phyloP scores from a whole-genome alignment of 2,113 vertebrate species.

The Vicugna pacos region DNA sequence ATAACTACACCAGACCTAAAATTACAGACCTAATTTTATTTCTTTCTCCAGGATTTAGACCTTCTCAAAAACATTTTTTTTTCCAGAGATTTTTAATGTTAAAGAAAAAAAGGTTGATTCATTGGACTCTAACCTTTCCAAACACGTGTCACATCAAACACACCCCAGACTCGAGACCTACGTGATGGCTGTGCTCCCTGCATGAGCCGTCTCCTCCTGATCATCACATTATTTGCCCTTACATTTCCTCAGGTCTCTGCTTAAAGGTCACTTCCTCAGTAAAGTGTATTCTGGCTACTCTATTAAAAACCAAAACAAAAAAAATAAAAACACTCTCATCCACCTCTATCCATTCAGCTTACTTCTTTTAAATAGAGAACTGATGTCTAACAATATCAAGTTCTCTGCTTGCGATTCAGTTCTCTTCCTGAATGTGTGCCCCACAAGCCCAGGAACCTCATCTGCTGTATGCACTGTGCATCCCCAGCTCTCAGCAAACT shows the following conservation, averaged over 20 bases:
- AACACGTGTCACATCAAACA: not conserved
- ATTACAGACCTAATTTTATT: not conserved
- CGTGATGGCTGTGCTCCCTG: not conserved
- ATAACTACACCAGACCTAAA: not conserved
- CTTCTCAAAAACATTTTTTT: not conserved
- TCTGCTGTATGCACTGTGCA: not conserved
- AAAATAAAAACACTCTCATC: not conserved
- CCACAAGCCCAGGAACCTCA: not conserved
- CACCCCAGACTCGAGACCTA: not conserved
- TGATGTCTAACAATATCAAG: not conserved
- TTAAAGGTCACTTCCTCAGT: not conserved
- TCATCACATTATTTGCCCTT: not conserved
- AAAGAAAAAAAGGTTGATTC: not conserved
- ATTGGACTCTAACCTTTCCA: not conserved
- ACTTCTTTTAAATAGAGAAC: not conserved
- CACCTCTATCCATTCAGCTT: not conserved
- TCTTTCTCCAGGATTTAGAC: not conserved
- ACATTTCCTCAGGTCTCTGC: not conserved
- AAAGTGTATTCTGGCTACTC: not conserved
- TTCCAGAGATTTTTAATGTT: not conserved
- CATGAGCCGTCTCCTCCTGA: rapidly evolving
- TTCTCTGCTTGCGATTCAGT: not conserved
- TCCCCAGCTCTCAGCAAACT: not conserved
- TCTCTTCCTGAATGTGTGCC: not conserved
- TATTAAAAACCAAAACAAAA: not conserved